Evolutionary conservation across 2,797 vertebrate species (phyloP).

Genomic region (Anguilla marmorata): DNA sequence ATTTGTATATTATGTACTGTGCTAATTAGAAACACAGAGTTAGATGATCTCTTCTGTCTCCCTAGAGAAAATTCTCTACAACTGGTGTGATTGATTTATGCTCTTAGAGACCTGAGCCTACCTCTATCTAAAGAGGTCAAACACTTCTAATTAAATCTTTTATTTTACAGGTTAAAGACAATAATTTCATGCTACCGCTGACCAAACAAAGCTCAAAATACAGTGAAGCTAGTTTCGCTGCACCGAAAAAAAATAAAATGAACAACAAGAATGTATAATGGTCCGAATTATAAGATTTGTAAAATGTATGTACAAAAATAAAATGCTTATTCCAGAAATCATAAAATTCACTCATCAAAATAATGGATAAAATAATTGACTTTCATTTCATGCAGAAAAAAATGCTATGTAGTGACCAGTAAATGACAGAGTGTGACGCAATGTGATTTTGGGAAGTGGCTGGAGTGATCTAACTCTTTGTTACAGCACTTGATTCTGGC

Average conservation of each 20-base stretch:
- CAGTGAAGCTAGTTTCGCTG: background rate
- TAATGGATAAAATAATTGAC: too few relatives aligned
- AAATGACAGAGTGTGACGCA: background rate
- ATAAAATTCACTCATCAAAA: too few relatives aligned
- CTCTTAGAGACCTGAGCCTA: background rate
- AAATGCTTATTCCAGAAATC: background rate
- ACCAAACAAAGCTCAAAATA: background rate
- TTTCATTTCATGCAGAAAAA: background rate
- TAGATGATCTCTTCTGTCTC: background rate
- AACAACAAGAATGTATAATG: background rate
- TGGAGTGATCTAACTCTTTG: background rate
- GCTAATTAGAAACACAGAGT: constrained; percentile 14
- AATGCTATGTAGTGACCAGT: background rate
- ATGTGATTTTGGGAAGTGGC: background rate
- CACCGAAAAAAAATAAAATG: background rate
- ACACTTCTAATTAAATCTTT: constrained; percentile 3
- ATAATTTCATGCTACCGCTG: background rate
- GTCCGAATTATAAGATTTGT: background rate
- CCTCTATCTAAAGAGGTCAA: constrained; percentile 1
- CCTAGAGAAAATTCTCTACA: background rate
- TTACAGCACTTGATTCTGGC: background rate
- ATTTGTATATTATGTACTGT: background rate
- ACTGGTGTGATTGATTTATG: background rate
- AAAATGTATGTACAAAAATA: background rate
- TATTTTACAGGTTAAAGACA: background rate